phyloP scores from a whole-genome alignment of 1,140 invertebrate genomes.

The Teleopsis dalmanni region DNA sequence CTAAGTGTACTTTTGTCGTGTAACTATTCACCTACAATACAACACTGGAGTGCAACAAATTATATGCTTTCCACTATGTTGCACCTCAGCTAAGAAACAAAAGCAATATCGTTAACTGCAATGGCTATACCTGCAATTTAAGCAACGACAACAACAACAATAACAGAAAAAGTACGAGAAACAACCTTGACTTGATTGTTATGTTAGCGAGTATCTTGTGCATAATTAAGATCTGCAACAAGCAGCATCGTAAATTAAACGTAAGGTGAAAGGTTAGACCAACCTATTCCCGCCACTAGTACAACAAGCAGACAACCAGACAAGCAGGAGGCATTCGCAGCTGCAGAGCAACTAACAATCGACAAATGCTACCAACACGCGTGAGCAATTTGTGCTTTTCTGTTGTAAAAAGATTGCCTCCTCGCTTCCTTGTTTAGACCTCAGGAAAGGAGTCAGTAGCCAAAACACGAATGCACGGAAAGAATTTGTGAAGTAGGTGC shows the following conservation, averaged over 20 bases:
- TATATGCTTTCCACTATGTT: too few relatives aligned
- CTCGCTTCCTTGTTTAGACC: neutral
- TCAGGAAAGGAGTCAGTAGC: neutral
- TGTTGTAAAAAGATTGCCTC: conserved; percentile 1
- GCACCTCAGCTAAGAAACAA: too few relatives aligned
- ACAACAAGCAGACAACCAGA: neutral
- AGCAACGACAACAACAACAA: too few relatives aligned
- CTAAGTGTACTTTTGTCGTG: too few relatives aligned
- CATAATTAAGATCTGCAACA: conserved; percentile 11
- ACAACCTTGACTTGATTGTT: too few relatives aligned
- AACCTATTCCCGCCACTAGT: neutral
- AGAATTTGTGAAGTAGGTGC: conserved; percentile 8
- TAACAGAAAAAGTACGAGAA: too few relatives aligned
- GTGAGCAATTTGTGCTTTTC: conserved; percentile 5
- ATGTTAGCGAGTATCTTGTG: too few relatives aligned
- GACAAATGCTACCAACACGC: neutral
- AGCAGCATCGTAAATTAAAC: conserved; percentile 9
- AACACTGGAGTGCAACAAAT: too few relatives aligned
- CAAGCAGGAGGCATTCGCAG: neutral
- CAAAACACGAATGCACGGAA: neutral
- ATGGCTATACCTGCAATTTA: too few relatives aligned
- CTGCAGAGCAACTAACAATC: neutral
- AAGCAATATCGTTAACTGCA: too few relatives aligned
- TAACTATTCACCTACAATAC: too few relatives aligned
- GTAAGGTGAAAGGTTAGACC: conserved; percentile 12